Percentiles rank a stretch among this genome's conserved stretches.
phyloP scores from a whole-genome alignment of 1,140 invertebrate species.

The Daktulosphaira vitifoliae region DNA sequence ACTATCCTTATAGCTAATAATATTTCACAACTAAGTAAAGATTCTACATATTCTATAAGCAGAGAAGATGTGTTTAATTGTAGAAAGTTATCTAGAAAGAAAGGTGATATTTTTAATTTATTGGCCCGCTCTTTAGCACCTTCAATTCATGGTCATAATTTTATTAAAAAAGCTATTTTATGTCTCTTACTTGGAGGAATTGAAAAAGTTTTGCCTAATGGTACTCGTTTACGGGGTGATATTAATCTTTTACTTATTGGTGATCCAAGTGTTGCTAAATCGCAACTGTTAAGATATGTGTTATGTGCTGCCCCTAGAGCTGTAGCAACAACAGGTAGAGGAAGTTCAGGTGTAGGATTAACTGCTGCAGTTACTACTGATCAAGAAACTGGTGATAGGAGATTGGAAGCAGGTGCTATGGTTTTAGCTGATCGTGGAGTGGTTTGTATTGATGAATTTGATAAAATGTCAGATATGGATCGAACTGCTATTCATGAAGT shows the following conservation, averaged over 20 bases:
- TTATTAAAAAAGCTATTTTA: slow-evolving; percentile 93
- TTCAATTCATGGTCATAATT: slow-evolving; percentile 95
- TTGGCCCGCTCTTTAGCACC: slow-evolving; percentile 89
- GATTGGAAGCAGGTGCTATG: slow-evolving; percentile 97
- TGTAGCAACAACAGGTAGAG: slow-evolving; percentile 93
- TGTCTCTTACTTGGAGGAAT: slow-evolving; percentile 91
- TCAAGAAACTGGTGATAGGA: slow-evolving; percentile 80
- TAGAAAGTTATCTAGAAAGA: slow-evolving; percentile 71
- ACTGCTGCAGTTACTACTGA: slow-evolving; percentile 97
- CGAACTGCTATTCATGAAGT: slow-evolving; percentile 98
- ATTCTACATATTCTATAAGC: slow-evolving; percentile 66
- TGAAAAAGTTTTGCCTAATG: slow-evolving; percentile 92
- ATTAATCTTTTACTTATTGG: slow-evolving; percentile 96
- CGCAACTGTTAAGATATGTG: slow-evolving; percentile 92
- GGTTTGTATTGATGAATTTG: slow-evolving; percentile 99
- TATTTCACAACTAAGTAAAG: slow-evolving; percentile 81
- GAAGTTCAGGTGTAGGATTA: slow-evolving; percentile 87
- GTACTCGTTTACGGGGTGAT: slow-evolving; percentile 92
- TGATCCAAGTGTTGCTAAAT: slow-evolving; percentile 98
- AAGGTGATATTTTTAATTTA: slow-evolving; percentile 77
- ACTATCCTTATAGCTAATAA: slow-evolving; percentile 92
- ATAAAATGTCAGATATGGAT: slow-evolving; percentile 99
- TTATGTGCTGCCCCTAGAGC: slow-evolving; percentile 87
- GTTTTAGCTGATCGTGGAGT: slow-evolving; percentile 96
- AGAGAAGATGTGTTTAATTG: slow-evolving; percentile 84